Base-by-base conservation (phyloP, 1,140 invertebrate species). In the Caenorhabditis latens region DNA sequence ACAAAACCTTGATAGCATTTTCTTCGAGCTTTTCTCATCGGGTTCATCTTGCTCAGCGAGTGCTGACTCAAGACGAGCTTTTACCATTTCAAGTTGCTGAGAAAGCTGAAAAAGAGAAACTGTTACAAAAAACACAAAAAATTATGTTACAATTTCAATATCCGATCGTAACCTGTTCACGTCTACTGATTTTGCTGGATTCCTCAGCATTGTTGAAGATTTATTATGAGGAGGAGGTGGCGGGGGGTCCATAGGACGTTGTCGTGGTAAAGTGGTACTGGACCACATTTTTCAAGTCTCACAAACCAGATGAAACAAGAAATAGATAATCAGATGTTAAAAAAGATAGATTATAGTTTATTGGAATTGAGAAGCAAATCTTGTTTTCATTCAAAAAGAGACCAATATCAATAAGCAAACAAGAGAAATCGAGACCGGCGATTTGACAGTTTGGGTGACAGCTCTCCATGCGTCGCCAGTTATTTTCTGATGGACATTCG, bases 191-290 rank as follows among this genome's bases (percentile, higher is more conserved):
- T 75, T 71, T 9, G 24, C 82, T 21, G 82, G 19, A 58, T 84
- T 58, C 42, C 58, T 58, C 2, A 84, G 43, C 82, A 57, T 58
- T n/a, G 53, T 84, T 4, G 58, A 43, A 4, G 82, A 40, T 43
- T 84, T 84, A 16, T 58, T 57, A 32, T 84, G 82, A n/a, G 84
- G 84, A 9, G 84, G 84, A 24, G 67, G 67, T 43, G 84, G 84
- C 42, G 84, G 84, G 19, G 53, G 63, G 40, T 85, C 84, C 50
- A 85, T 48, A 11, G 84, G 84, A 7, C 84, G 48, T 40, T 19
- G 67, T 19, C 84, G 84, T 13, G 84, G 84, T 14, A 85, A 24
- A 53, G 84, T 85, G 46, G 63, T 65, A 85, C 84, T 85, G 13
- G 63, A 67, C 84, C 84, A 85, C 84, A 85, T 85, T 75, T 48